Conservation (phyloP, 1,140 invertebrate species). For the Eupristina koningsbergeri region DNA sequence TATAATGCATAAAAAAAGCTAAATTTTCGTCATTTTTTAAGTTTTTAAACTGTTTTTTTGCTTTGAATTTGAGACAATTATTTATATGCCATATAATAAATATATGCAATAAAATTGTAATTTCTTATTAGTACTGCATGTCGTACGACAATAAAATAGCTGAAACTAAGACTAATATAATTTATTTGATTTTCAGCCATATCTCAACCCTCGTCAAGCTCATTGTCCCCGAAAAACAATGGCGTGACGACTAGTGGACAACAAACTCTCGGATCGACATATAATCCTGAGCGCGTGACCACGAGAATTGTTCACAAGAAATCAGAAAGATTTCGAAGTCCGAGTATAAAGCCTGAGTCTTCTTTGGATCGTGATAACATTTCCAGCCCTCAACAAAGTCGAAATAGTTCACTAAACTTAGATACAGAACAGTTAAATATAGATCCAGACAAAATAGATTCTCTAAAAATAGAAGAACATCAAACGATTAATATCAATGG, state of each 20-base stretch:
- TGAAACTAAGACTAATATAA: background rate
- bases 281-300: constrained; percentile 53
- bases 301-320: constrained; percentile 52
- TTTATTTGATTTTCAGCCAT: constrained; percentile 11
- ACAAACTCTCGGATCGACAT: constrained; percentile 52
- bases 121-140: no score
- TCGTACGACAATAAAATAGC: no score
- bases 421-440: background rate
- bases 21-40: no score
- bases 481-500: constrained; percentile 23
- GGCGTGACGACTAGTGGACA: constrained; percentile 50
- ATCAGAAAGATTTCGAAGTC: constrained; percentile 53
- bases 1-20: no score
- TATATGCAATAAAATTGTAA: no score
- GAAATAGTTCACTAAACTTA: constrained; percentile 21
- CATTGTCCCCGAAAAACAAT: constrained; percentile 16
- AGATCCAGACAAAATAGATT: background rate
- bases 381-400: background rate
- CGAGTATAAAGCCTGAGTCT: background rate
- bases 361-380: background rate
- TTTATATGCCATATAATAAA: no score
- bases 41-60: no score
- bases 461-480: background rate
- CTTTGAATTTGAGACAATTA: no score
- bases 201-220: background rate